Evolutionary conservation across 2,888 invertebrate genomes (phyloP).

Genomic region (Patella caerulea): DNA sequence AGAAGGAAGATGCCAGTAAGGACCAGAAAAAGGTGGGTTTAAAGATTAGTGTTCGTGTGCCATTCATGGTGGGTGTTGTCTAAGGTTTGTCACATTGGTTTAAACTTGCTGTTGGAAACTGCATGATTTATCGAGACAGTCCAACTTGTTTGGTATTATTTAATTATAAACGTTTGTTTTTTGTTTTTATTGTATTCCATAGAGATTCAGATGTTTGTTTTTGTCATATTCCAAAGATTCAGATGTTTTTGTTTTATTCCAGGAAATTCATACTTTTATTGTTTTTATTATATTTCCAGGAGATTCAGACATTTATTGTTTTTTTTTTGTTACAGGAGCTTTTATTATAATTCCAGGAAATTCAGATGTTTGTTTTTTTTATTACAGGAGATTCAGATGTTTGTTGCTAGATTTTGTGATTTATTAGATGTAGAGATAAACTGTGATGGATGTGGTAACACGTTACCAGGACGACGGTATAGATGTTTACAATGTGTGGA

Average conservation of each 20-base stretch:
- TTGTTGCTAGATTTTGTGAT: conserved; percentile 68
- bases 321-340: not conserved
- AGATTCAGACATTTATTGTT: too few relatives aligned
- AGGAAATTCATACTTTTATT: too few relatives aligned
- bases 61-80: too few relatives aligned
- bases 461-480: conserved; percentile 66
- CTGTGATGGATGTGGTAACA: conserved; percentile 69
- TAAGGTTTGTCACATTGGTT: too few relatives aligned
- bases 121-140: too few relatives aligned
- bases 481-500: conserved; percentile 69
- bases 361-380: not conserved
- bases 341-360: conserved; percentile 44
- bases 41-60: too few relatives aligned
- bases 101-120: too few relatives aligned
- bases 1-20: conserved; percentile 50
- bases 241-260: not conserved
- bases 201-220: too few relatives aligned
- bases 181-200: too few relatives aligned
- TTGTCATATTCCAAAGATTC: conserved; percentile 38
- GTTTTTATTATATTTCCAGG: not conserved
- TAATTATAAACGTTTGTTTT: too few relatives aligned
- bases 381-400: conserved; percentile 59
- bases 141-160: too few relatives aligned
- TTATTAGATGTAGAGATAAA: conserved; percentile 68
- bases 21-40: conserved; percentile 60